phyloP scores from a whole-genome alignment of 2,113 vertebrate genomes.

The Trematocara marginatum region DNA sequence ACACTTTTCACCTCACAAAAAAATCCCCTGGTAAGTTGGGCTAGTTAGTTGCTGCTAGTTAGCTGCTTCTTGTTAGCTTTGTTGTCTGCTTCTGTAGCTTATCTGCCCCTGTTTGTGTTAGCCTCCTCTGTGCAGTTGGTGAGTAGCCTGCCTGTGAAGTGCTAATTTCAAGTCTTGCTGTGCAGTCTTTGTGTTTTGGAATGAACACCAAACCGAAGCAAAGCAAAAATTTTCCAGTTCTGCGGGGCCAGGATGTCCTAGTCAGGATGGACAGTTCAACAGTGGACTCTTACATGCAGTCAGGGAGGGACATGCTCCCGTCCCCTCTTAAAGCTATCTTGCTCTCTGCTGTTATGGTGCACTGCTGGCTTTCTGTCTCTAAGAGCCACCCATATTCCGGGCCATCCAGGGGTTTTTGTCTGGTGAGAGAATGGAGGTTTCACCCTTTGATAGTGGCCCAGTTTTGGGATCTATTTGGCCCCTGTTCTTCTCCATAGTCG shows the following conservation, averaged over 20 bases:
- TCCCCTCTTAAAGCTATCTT: not conserved
- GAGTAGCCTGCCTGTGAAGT: accelerated
- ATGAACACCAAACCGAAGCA: not conserved
- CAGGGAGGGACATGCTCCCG: not conserved
- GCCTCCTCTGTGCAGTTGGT: not conserved
- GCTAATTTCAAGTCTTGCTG: not conserved
- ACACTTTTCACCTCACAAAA: accelerated
- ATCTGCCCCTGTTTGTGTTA: not conserved
- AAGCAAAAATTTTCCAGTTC: not conserved
- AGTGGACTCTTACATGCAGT: not conserved
- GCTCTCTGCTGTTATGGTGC: not conserved
- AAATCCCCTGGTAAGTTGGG: not conserved
- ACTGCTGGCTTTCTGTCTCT: not conserved
- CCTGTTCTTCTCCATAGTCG: not conserved
- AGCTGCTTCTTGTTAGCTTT: not conserved
- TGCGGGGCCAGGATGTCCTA: not conserved
- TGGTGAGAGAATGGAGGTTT: not conserved
- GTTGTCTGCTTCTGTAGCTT: not conserved
- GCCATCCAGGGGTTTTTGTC: not conserved
- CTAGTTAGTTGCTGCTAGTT: not conserved
- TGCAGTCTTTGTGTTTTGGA: not conserved
- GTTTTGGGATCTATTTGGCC: not conserved
- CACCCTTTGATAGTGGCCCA: not conserved
- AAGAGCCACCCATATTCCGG: not conserved
- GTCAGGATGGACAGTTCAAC: not conserved